These are phyloP conservation scores for Papilio helenus DNA, from an alignment of 1,140 invertebrate species.

Conservation along the genomic window DNA sequence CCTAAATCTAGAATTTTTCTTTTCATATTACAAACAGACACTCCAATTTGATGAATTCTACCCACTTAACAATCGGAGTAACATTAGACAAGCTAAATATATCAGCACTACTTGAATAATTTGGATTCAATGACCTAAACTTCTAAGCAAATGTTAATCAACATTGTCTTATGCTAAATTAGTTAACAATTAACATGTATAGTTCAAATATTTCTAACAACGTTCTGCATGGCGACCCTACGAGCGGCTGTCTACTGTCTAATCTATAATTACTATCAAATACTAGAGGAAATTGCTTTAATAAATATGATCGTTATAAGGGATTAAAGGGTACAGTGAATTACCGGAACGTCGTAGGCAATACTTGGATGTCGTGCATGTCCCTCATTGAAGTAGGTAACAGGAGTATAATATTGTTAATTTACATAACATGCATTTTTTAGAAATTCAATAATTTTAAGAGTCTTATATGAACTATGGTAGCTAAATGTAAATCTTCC, in stretches of 20 bases:
- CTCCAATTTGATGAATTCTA: too few species aligned
- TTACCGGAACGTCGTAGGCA: neutral
- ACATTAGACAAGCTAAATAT: neutral
- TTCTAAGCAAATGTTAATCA: neutral
- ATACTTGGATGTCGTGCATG: neutral
- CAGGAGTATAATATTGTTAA: neutral
- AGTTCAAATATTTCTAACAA: neutral
- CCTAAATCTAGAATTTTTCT: too few species aligned
- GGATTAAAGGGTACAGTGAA: neutral
- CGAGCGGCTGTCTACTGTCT: neutral
- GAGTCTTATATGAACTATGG: neutral
- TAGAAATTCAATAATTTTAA: neutral
- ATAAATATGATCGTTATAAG: slow-evolving; percentile 1
- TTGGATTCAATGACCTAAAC: neutral
- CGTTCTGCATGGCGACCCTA: neutral
- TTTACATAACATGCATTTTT: neutral
- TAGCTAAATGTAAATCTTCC: neutral
- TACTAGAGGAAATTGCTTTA: slow-evolving; percentile 9
- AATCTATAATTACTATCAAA: slow-evolving; percentile 6
- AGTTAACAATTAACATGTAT: neutral
- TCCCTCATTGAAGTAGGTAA: neutral
- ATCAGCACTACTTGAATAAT: neutral
- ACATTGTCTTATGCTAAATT: neutral
- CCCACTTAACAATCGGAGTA: too few species aligned
- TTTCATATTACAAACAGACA: too few species aligned